These are phyloP conservation scores for Sitophilus oryzae DNA, from an alignment of 1,140 invertebrate species.

Conservation along the genomic window DNA sequence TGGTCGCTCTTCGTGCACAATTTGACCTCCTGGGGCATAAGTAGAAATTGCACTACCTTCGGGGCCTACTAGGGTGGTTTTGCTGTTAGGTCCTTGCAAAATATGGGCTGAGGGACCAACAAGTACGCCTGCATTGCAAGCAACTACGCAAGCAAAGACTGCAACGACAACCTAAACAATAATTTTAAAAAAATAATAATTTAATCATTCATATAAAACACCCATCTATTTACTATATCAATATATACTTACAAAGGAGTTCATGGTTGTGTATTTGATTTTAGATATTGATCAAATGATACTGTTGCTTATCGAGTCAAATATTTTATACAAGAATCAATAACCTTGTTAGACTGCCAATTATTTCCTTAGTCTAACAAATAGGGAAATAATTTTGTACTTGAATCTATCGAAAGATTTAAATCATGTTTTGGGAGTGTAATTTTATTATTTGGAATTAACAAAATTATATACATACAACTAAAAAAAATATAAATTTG, in stretches of 20 bases:
- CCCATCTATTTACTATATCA: neutral
- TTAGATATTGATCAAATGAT: neutral
- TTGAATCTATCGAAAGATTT: too few relatives aligned
- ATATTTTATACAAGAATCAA: neutral
- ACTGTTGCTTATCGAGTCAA: neutral
- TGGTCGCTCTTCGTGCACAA: conserved; percentile 26
- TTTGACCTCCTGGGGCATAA: conserved; percentile 24
- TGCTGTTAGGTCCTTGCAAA: conserved; percentile 31
- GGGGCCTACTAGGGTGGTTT: conserved; percentile 27
- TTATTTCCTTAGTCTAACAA: neutral
- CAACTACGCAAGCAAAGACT: conserved; percentile 29
- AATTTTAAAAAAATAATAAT: too few relatives aligned
- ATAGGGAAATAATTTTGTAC: too few relatives aligned
- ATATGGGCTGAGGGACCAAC: conserved; percentile 19
- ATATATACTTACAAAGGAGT: conserved; percentile 3
- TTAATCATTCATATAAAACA: neutral
- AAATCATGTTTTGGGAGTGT: too few relatives aligned
- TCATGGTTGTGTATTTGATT: neutral
- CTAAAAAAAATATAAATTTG: too few relatives aligned
- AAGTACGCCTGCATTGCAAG: conserved; percentile 23
- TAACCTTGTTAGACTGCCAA: neutral
- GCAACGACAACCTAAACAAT: conserved; percentile 22
- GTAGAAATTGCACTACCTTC: conserved; percentile 28
- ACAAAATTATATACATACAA: too few relatives aligned
- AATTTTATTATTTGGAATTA: too few relatives aligned